Evolutionary conservation across 1,140 invertebrate genomes (phyloP), one percentile per base, ranked within the genome.

Genomic region (Drosophila eugracilis): DNA sequence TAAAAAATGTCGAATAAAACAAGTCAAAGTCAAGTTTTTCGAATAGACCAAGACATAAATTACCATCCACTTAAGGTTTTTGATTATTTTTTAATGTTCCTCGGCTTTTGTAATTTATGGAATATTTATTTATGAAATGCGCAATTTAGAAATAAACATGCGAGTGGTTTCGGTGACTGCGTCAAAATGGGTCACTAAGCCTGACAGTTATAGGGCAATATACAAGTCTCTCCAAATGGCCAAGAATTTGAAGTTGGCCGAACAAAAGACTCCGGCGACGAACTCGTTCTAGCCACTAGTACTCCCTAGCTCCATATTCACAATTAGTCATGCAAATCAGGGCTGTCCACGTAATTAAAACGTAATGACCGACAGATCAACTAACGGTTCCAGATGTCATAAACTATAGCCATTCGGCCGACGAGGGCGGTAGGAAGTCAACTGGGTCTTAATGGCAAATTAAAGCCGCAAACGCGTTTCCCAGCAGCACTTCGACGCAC

Each of bases 251-350:
- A 14, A 32, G 5, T 17, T 22, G 52, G 14, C 65, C 66, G 72
- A 84, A 84, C 76, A 80, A 84, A 85, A 84, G 81, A 86, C 72
- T 85, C 47, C 44, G 66, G 44, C 60, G 48, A 55, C 72, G 70
- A 84, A 84, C 80, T 57, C 45, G 60, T 22, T 37, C 30, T 72
- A 60, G 52, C 75, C 60, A 75, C 32, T 32, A 32, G 15, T 14
- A 48, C 21, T 28, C 52, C 37, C 26, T n/a, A 34, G 34, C 39
- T 39, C 42, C 26, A 55, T 5, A 47, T 50, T 65, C 50, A 73
- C 67, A 86, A 85, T 86, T 86, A 88, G 77, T 78, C 81, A 86
- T 86, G 83, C 81, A 88, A 86, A 86, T 86, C 81, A 80, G 41
- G 53, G 74, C 70, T 86, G 81, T 86, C 81, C 81, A 71, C 83